Conservation (phyloP, 2,113 vertebrate species). For the Poeciliopsis prolifica region DNA sequence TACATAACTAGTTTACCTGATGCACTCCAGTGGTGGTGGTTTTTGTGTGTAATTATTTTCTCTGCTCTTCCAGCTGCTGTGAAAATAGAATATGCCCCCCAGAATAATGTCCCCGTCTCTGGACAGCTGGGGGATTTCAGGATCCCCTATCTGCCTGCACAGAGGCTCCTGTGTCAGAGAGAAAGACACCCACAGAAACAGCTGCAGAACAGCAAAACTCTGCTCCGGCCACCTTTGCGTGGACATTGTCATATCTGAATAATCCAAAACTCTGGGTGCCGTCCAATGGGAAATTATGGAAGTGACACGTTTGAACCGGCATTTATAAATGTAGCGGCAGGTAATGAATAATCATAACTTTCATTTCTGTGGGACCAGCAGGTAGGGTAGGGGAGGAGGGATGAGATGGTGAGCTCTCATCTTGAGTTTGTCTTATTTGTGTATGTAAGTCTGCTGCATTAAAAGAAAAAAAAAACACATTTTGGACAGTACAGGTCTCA, state of each 20-base stretch:
- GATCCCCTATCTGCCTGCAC: conserved; percentile 59
- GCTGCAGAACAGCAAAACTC: conserved; percentile 54
- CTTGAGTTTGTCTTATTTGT: neutral
- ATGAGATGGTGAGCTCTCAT: neutral
- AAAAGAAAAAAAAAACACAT: no score
- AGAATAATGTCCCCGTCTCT: conserved; percentile 70
- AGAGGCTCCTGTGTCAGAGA: conserved; percentile 42
- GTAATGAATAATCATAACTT: neutral
- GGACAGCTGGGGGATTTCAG: conserved; percentile 57
- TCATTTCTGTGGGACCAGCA: neutral
- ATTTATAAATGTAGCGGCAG: conserved; percentile 39
- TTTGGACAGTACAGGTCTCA: no score
- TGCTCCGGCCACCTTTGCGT: conserved; percentile 54
- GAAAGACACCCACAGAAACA: conserved; percentile 52
- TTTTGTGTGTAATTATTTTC: conserved; percentile 42
- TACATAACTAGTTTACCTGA: neutral
- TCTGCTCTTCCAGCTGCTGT: conserved; percentile 63
- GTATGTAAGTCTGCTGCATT: neutral
- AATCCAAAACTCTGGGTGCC: conserved; percentile 4
- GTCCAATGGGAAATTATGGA: neutral
- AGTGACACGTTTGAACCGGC: neutral
- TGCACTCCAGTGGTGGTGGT: conserved; percentile 68
- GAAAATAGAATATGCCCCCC: conserved; percentile 72
- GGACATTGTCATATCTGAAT: conserved; percentile 32
- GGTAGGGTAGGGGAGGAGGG: neutral